These are phyloP conservation scores for Scaptomyza caliginosa DNA, from an alignment of 2,888 invertebrate species.

Conservation along the genomic window DNA sequence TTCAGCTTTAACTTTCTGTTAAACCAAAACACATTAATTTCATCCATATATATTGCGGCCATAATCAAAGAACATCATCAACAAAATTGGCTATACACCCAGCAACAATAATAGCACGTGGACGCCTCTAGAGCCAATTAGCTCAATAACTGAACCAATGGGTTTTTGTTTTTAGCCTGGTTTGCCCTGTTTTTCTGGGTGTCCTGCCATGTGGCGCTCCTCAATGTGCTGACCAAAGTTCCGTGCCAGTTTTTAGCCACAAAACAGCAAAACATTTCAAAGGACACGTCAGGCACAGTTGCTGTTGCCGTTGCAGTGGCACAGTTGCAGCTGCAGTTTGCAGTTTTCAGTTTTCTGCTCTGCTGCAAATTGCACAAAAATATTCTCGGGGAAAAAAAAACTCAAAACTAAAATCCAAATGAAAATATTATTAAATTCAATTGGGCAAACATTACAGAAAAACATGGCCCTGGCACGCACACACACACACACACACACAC, in stretches of 20 bases:
- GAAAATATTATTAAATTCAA: conserved; percentile 82
- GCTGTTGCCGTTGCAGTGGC: conserved; percentile 9
- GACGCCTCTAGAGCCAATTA: conserved; percentile 46
- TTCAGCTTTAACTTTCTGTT: neutral
- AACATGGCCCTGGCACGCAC: conserved; percentile 63
- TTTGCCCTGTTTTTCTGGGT: neutral
- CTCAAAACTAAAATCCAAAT: conserved; percentile 77
- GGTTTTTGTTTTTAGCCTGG: neutral
- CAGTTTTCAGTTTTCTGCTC: conserved; percentile 27
- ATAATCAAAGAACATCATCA: conserved; percentile 51
- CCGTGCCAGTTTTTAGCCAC: conserved; percentile 60
- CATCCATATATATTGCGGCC: conserved; percentile 3
- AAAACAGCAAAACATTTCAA: conserved; percentile 70
- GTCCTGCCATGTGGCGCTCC: conserved; percentile 33
- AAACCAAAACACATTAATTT: neutral
- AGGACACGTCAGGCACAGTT: conserved; percentile 45
- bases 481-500: neutral
- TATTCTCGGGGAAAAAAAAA: conserved; percentile 44
- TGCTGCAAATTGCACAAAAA: conserved; percentile 61
- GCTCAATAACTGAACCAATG: conserved; percentile 37
- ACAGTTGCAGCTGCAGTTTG: conserved; percentile 15
- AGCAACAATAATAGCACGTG: conserved; percentile 29
- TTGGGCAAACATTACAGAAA: conserved; percentile 79
- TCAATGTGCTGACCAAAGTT: conserved; percentile 46
- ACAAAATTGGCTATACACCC: conserved; percentile 39